A percentile compares a stretch with the other conserved stretches of the same genome.
These are phyloP conservation scores for Saxidomus purpurata DNA, from an alignment of 1,140 invertebrate genomes.

Conservation along the genomic window DNA sequence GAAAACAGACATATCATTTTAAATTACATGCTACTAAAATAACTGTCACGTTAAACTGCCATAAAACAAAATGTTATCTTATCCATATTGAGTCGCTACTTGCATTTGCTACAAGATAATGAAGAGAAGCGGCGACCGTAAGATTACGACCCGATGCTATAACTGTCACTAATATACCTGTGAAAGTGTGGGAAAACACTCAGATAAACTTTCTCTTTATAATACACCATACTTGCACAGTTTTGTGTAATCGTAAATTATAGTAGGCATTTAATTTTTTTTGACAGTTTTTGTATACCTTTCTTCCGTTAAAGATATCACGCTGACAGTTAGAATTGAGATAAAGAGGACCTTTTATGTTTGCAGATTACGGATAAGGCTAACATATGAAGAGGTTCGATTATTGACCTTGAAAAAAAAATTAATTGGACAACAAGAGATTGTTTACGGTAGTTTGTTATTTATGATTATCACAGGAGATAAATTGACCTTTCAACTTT, in stretches of 20 bases:
- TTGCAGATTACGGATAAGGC: neutral
- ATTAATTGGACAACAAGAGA: neutral
- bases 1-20: neutral
- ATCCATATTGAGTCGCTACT: conserved; percentile 5
- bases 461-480: neutral
- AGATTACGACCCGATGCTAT: conserved; percentile 48
- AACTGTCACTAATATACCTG: conserved; percentile 46
- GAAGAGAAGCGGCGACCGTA: conserved; percentile 5
- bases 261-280: conserved; percentile 4
- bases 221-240: conserved; percentile 20
- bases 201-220: conserved; percentile 51
- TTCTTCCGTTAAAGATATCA: conserved; percentile 9
- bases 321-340: neutral
- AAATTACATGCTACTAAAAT: neutral
- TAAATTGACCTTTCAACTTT: neutral
- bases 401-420: neutral
- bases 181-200: conserved; percentile 51
- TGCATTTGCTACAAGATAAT: conserved; percentile 22
- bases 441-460: conserved; percentile 9
- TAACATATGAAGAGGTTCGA: neutral
- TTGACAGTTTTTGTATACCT: conserved; percentile 2
- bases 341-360: neutral
- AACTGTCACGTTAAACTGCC: conserved; percentile 17
- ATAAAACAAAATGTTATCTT: conserved; percentile 33
- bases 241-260: conserved; percentile 29